Base-by-base conservation (phyloP, 2,888 invertebrate species). In the Drosophila maculinotata region DNA sequence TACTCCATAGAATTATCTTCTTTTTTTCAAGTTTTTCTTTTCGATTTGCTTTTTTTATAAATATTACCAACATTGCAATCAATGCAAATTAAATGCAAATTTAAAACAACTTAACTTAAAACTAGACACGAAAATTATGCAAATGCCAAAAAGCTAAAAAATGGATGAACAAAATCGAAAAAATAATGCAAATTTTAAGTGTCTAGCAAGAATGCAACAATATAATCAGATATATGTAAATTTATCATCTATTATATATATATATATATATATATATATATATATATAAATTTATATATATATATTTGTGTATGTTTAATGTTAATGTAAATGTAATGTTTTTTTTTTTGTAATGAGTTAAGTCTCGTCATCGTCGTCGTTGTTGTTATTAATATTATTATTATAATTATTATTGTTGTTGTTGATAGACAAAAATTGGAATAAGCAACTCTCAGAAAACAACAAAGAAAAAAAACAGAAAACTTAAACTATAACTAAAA, bases 161-260 rank as follows among this genome's bases (percentile, higher is more conserved):
- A 51, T 48, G 26, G 33, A 52, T n/a, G n/a, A n/a, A n/a, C n/a
- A n/a, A n/a, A n/a, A n/a, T n/a, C n/a, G n/a, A n/a, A n/a, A n/a
- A n/a, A n/a, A n/a, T n/a, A n/a, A n/a, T n/a, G n/a, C n/a, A 31
- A 28, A 7, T 28, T 17, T 41, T 62, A 41, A 67, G 35, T 65
- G 48, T 66, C 56, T 65, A 64, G 41, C 45, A 15, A 30, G 1
- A 35, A 62, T 62, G 39, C 47, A 47, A 54, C 25, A 44, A 44
- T 36, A 26, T 53, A 53, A 45, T 62, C 48, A 8, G 25, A 39
- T 39, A 23, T 26, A 26, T 10, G 17, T 12, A 52, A 9, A 26
- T 48, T 31, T 9, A 51, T 42, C 12, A 58, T n/a, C n/a, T 41
- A 35, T 33, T 14, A 23, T 35, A 17, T 26, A 26, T 42, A 35